Evolutionary conservation across 1,140 invertebrate genomes (phyloP), one percentile per base, ranked within the genome.

Genomic region (Drosophila tristis): DNA sequence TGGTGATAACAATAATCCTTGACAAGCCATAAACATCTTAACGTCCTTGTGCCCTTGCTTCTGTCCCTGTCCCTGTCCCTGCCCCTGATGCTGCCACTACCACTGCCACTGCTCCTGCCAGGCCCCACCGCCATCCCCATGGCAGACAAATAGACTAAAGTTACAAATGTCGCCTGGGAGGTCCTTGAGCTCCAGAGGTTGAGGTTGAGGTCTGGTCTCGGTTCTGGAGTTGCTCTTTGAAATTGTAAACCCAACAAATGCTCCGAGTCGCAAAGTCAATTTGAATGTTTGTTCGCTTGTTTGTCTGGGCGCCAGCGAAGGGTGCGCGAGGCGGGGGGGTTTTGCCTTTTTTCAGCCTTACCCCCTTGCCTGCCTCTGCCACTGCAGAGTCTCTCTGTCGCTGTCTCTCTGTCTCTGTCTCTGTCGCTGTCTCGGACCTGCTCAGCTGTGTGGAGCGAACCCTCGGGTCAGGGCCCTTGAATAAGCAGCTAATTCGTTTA

Each of bases 21-120:
- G 84, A 89, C 84, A 89, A 89, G 84, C 79, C 84, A 89, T 89
- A 89, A 89, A 89, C 84, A 89, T 89, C 84, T 89, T 89, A 86
- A 87, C 85, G 84, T 87, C 78, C 66, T 70, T 81, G 84, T 74
- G 47, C 66, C 51, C 59, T 48, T 49, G 23, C 25, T 54, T n/a
- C 53, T 43, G 58, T 42, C 23, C 20, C 43, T 31, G n/a, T n/a
- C n/a, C n/a, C 25, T 23, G 26, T 15, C 15, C 39, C 9, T 29
- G 15, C 16, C 20, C 51, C 26, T 49, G 54, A 39, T 20, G 48
- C 47, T 48, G 35, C 43, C 23, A 25, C 6, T 48, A 16, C 15
- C 16, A n/a, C 45, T 13, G 16, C 29, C 7, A n/a, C 26, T 25
- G 29, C 15, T 25, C 23, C 9, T 29, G 16, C 29, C 20, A 26